Evolutionary conservation across 2,888 invertebrate genomes (phyloP), one percentile per base, ranked within the genome.

Genomic region (Carpatolechia fugitivella): DNA sequence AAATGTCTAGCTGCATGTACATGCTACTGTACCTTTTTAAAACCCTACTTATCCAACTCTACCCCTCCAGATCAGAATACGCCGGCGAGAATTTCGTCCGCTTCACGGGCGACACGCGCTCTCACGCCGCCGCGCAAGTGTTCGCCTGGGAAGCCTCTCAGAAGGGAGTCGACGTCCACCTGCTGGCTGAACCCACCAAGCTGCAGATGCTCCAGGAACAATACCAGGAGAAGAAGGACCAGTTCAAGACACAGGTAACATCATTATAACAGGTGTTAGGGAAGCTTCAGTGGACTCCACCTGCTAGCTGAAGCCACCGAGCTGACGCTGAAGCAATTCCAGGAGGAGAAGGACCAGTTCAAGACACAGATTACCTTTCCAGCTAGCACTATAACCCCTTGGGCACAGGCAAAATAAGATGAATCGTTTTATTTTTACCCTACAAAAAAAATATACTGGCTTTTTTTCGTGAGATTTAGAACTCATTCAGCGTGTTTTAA

Each of bases 121-220:
- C 94, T 57, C 99, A 99, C 83, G 96, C 98, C 0, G 93, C 93
- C 11, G 97, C 98, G 13, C 99, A 99, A 78, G 78, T 98, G 74
- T 99, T 99, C 92, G 98, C 99, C 2, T 99, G 99, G 99, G 98
- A 99, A 74, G 98, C 98, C 3, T 96, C 96, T 74, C 95, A 96
- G 55, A 93, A 95, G 65, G 98, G 98, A 3, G 95, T 98, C 0
- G 98, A 98, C 86, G 97, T 98, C 20, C 98, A 99, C 80, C 92
- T 99, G 55, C 92, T 99, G 63, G 99, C 99, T 2, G 99, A 99
- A 81, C 99, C 99, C 6, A 99, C 99, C 10, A 99, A 99, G 83
- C 88, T 99, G 60, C 99, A 99, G 81, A 84, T 97, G 66, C 84
- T 99, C 57, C 95, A 98, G 80, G 93, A 95, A 54, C 96, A 99